phyloP scores from a whole-genome alignment of 2,113 vertebrate species.

The Lycocorax pyrrhopterus region DNA sequence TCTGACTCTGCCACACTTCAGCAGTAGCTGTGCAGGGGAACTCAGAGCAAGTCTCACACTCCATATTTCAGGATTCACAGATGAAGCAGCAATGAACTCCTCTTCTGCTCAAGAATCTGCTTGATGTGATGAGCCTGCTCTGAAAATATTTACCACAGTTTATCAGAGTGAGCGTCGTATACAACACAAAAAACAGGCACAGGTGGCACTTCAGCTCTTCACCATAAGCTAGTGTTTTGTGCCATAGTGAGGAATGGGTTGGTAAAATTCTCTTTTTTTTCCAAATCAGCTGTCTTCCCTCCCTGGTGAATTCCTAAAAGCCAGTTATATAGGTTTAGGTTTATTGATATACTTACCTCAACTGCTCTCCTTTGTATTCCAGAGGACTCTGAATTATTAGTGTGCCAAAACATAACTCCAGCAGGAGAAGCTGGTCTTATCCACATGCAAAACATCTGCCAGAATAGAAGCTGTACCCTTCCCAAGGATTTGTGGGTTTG shows the following conservation, averaged over 20 bases:
- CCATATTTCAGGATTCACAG: conserved; percentile 40
- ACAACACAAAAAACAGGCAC: neutral
- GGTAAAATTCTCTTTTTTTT: neutral
- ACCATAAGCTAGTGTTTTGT: neutral
- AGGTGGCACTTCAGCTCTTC: neutral
- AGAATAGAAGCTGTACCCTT: neutral
- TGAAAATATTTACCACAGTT: conserved; percentile 27
- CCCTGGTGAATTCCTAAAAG: neutral
- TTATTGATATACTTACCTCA: neutral
- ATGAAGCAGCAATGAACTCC: neutral
- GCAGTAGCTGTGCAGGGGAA: neutral
- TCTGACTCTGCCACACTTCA: neutral
- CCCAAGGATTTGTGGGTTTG: neutral
- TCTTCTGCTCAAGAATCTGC: neutral
- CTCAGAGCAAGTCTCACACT: conserved; percentile 6
- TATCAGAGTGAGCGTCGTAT: neutral
- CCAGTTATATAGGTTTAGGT: neutral
- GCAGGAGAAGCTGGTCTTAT: neutral
- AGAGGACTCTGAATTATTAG: neutral
- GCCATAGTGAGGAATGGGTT: neutral
- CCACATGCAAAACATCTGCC: neutral
- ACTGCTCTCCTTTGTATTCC: neutral
- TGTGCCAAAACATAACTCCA: neutral
- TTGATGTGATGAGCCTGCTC: neutral
- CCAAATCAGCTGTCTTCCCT: neutral